Conservation (phyloP, 2,113 vertebrate species). For the Aramus guarauna region DNA sequence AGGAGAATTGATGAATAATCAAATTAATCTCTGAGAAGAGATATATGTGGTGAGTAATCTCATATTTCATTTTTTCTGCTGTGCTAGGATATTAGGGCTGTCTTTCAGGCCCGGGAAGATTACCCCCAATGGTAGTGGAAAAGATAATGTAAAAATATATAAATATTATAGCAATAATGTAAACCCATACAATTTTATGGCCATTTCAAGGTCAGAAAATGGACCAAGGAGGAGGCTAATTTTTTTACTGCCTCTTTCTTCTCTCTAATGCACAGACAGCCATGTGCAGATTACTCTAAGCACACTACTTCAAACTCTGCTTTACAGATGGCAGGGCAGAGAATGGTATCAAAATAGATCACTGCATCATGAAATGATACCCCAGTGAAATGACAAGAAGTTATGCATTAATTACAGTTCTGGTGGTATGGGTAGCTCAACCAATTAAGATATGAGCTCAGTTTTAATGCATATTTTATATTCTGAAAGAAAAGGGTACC, state of each 20-base stretch:
- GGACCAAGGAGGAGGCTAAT: not conserved
- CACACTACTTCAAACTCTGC: not conserved
- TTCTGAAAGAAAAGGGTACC: not conserved
- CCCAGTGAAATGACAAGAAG: not conserved
- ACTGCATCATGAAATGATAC: not conserved
- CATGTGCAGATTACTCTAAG: not conserved
- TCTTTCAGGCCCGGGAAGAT: not conserved
- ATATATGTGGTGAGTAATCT: not conserved
- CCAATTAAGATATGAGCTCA: not conserved
- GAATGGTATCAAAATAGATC: constrained; percentile 6
- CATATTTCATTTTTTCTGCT: not conserved
- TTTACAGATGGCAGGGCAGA: not conserved
- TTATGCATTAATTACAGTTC: constrained; percentile 9
- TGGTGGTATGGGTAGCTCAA: not conserved
- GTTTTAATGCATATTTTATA: not conserved
- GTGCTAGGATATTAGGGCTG: not conserved
- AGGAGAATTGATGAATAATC: not conserved
- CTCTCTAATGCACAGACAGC: not conserved
- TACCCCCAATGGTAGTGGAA: not conserved
- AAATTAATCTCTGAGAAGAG: not conserved
- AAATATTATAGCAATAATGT: not conserved
- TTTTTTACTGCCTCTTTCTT: not conserved
- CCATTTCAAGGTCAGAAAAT: not conserved
- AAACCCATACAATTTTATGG: not conserved
- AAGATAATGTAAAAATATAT: not conserved